Evolutionary conservation across 37 sponge, comb jelly and placozoan genomes (phyloP).

Genomic region (Cladorhizidae sp.): DNA sequence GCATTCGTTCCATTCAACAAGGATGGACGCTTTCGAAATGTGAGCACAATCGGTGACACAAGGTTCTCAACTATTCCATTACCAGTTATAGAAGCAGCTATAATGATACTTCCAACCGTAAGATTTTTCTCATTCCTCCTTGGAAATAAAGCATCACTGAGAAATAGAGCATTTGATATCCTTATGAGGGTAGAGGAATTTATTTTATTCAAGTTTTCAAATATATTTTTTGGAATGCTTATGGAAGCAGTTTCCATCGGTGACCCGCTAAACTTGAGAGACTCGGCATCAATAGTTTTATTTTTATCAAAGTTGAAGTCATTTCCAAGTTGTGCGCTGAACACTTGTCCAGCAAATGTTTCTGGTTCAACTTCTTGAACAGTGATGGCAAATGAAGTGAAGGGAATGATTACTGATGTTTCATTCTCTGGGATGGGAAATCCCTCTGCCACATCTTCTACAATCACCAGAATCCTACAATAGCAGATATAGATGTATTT

Average conservation of each 20-base stretch:
- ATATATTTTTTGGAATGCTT: background rate
- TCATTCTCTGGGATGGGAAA: slow-evolving; percentile 15
- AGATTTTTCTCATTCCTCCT: background rate
- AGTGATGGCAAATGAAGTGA: slow-evolving; percentile 15
- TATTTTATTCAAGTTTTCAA: background rate
- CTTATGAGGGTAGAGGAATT: background rate
- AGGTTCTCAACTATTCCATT: background rate
- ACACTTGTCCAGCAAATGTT: slow-evolving; percentile 9
- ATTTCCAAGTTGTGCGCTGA: background rate
- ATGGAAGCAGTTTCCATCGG: background rate
- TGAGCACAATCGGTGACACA: background rate
- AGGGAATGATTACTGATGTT: background rate
- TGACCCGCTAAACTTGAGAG: background rate
- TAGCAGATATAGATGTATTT: background rate
- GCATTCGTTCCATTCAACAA: slow-evolving; percentile 12
- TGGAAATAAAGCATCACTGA: slow-evolving; percentile 23
- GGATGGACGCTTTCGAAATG: slow-evolving; percentile 10
- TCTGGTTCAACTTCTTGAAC: slow-evolving; percentile 27
- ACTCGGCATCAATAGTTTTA: background rate
- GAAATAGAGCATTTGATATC: slow-evolving; percentile 10
- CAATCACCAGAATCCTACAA: slow-evolving; percentile 4
- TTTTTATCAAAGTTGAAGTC: background rate
- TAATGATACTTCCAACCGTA: slow-evolving; percentile 26
- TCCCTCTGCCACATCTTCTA: slow-evolving; percentile 3
- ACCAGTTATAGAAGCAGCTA: slow-evolving; percentile 19